Conservation (phyloP, 2,797 vertebrate genomes). For the Sarcophilus harrisii region DNA sequence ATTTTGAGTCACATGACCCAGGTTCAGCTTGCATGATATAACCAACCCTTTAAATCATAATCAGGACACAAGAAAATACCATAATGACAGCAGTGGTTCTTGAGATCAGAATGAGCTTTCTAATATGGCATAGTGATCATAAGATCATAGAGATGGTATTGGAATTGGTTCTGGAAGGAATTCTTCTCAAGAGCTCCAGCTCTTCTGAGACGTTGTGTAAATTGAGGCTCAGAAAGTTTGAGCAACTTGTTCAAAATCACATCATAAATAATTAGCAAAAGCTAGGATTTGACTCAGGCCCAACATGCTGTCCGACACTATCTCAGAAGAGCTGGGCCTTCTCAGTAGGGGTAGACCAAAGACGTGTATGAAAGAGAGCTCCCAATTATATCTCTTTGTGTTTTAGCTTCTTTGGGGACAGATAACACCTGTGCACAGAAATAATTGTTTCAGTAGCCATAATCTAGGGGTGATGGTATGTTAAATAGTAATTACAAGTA, state of each 20-base stretch:
- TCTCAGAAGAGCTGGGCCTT: background rate
- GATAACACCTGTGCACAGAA: background rate
- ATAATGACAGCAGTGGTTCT: background rate
- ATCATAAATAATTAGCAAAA: background rate
- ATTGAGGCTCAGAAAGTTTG: background rate
- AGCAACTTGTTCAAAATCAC: background rate
- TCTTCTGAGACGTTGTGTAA: background rate
- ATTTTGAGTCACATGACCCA: background rate
- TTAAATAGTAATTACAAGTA: slow-evolving; percentile 42
- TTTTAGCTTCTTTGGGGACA: background rate
- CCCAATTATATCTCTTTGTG: background rate
- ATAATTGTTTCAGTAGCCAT: background rate
- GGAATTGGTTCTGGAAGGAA: background rate
- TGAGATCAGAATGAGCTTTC: background rate
- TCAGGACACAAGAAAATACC: background rate
- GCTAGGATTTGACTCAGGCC: background rate
- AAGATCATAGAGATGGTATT: background rate
- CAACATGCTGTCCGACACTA: background rate
- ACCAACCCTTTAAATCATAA: background rate
- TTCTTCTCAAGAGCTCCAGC: background rate
- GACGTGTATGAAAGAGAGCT: background rate
- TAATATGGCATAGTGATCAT: background rate
- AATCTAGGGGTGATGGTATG: background rate
- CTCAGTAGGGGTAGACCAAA: background rate
- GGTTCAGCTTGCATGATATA: background rate